Conservation (phyloP, 2,888 invertebrate genomes). For the Cremastinae sp. region DNA sequence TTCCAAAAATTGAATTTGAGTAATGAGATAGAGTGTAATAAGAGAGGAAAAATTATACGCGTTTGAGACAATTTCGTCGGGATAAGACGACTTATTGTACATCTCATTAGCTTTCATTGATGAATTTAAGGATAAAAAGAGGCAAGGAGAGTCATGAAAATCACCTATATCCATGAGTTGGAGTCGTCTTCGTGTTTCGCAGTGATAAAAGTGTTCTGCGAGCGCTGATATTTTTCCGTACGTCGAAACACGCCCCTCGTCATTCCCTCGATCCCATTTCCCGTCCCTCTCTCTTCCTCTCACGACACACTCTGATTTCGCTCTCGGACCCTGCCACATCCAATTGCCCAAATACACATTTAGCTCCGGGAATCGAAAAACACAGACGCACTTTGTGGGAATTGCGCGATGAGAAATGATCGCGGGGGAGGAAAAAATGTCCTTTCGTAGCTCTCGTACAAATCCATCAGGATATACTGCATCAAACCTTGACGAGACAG, state of each 20-base stretch:
- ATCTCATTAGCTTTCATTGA: too few relatives aligned
- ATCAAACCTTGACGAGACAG: too few relatives aligned
- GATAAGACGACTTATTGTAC: too few relatives aligned
- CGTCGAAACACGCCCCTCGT: conserved; percentile 35
- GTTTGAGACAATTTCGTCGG: too few relatives aligned
- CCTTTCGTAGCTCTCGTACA: not conserved
- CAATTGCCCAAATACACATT: conserved; percentile 1
- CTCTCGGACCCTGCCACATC: conserved; percentile 1
- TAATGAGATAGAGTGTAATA: too few relatives aligned
- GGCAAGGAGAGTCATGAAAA: conserved; percentile 2
- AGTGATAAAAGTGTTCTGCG: conserved; percentile 44
- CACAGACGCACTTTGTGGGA: conserved; percentile 4
- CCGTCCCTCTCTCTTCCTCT: conserved; percentile 1
- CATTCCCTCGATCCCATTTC: not conserved
- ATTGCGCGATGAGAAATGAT: conserved; percentile 11
- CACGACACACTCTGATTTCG: too few relatives aligned
- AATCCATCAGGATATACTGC: too few relatives aligned
- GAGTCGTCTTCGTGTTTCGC: conserved; percentile 39
- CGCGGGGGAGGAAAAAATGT: not conserved
- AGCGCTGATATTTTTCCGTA: conserved; percentile 52
- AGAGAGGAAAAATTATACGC: too few relatives aligned
- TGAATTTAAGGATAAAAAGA: not conserved
- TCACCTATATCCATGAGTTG: too few relatives aligned
- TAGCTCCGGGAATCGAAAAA: conserved; percentile 28
- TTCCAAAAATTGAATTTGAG: too few relatives aligned